Conservation (phyloP, 2,113 vertebrate genomes). For the Mohoua ochrocephala region DNA sequence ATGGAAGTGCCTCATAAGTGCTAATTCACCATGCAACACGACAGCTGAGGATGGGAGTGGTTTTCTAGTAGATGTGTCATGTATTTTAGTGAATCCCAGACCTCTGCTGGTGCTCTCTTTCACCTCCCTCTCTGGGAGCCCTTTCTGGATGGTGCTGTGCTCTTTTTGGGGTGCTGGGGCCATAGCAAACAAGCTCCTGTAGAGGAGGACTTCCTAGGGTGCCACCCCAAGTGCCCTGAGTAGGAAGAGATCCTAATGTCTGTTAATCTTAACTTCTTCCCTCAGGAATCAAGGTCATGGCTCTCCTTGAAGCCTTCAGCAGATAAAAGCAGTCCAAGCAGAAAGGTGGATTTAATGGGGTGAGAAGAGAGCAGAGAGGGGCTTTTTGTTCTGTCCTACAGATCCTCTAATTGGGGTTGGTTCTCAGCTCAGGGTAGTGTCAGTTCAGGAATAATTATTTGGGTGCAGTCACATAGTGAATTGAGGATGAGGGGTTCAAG, state of each 20-base stretch:
- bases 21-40: accelerated
- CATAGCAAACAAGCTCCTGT: background rate
- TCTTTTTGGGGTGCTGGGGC: background rate
- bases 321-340: background rate
- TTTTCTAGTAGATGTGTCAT: background rate
- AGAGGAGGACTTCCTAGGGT: background rate
- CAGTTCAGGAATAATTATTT: background rate
- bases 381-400: background rate
- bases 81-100: background rate
- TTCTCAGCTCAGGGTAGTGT: background rate
- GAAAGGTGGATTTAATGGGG: background rate
- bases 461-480: background rate
- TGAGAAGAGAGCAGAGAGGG: background rate
- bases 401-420: background rate
- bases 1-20: accelerated
- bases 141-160: background rate
- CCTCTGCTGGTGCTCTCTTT: background rate
- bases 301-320: background rate
- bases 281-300: background rate
- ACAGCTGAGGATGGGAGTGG: background rate
- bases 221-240: background rate
- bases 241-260: background rate
- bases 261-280: background rate
- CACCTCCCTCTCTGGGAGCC: background rate
- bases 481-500: background rate